Evolutionary conservation across 2,113 vertebrate genomes (phyloP).

Genomic region (Trematomus loennbergii): DNA sequence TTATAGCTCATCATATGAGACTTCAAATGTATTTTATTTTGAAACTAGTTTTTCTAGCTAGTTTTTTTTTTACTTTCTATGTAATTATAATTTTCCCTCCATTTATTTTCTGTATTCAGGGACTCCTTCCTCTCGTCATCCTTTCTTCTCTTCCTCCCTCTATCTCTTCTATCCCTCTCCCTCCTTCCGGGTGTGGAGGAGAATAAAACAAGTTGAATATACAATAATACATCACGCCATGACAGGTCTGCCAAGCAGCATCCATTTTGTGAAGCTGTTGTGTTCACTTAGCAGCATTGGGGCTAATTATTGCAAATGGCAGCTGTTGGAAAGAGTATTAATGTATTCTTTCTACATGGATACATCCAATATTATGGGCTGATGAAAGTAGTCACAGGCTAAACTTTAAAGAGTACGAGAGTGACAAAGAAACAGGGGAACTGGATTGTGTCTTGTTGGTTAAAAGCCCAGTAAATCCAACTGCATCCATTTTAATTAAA

Average conservation of each 20-base stretch:
- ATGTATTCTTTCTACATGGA: constrained; percentile 71
- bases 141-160: constrained; percentile 1
- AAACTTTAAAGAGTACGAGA: constrained; percentile 17
- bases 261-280: constrained; percentile 70
- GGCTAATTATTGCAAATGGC: constrained; percentile 77
- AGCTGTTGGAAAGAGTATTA: constrained; percentile 68
- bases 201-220: constrained; percentile 66
- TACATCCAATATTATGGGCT: constrained; percentile 56
- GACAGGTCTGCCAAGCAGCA: constrained; percentile 55
- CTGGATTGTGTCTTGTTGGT: constrained; percentile 1
- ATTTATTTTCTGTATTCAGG: not conserved
- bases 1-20: no score
- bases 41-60: no score
- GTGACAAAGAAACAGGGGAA: constrained; percentile 5
- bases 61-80: no score
- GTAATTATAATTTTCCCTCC: no score
- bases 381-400: constrained; percentile 46
- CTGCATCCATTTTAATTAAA: constrained; percentile 18
- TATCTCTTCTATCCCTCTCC: constrained; percentile 10
- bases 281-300: constrained; percentile 57
- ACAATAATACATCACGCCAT: constrained; percentile 62
- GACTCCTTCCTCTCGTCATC: not conserved
- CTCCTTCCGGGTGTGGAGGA: constrained; percentile 29
- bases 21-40: no score
- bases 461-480: constrained; percentile 41